Evolutionary conservation across 2,113 vertebrate genomes (phyloP).

Genomic region (Nesoenas mayeri): DNA sequence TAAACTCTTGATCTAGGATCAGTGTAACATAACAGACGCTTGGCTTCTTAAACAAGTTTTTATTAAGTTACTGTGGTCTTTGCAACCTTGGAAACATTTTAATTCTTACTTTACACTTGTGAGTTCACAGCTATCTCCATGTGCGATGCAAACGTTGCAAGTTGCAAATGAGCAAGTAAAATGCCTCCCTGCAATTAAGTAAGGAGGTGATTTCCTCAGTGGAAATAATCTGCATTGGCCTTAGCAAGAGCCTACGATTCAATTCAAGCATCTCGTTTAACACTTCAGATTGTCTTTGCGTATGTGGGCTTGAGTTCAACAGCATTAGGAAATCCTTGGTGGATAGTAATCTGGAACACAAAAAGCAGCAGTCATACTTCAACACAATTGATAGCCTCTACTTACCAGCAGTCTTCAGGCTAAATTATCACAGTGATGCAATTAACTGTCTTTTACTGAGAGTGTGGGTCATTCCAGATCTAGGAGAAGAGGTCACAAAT

Average conservation of each 20-base stretch:
- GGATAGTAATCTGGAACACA: conserved; percentile 65
- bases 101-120: conserved; percentile 10
- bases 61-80: neutral
- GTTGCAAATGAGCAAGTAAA: neutral
- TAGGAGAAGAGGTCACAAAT: conserved; percentile 35
- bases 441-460: conserved; percentile 51
- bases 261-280: conserved; percentile 23
- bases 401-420: neutral
- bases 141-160: neutral
- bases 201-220: conserved; percentile 44
- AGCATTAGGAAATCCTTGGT: conserved; percentile 66
- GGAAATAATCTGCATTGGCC: neutral
- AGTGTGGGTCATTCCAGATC: conserved; percentile 50
- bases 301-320: conserved; percentile 51
- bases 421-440: conserved; percentile 49
- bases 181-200: conserved; percentile 32
- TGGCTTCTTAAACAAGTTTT: conserved; percentile 9
- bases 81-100: neutral
- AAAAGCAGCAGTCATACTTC: conserved; percentile 67
- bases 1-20: neutral
- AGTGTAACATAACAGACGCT: neutral
- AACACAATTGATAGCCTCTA: conserved; percentile 50
- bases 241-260: conserved; percentile 30
- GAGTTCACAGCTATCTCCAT: neutral
- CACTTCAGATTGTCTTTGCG: conserved; percentile 52